These are phyloP conservation scores for Metridium senile DNA, from an alignment of 92 coral and sea anemone species.

Conservation along the genomic window DNA sequence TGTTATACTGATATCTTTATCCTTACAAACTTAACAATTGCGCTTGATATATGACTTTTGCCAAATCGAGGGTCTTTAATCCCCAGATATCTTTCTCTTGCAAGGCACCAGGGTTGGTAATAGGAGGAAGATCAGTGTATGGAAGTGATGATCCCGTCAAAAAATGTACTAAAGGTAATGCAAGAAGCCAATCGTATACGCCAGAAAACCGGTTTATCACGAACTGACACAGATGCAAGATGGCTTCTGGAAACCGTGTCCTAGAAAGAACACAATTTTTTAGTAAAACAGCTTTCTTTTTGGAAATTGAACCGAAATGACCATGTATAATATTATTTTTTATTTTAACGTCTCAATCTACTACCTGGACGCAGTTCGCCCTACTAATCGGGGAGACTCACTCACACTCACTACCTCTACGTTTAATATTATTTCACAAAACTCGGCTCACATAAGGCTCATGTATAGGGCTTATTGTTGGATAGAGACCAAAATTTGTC, in stretches of 20 bases:
- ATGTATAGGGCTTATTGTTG: too few relatives aligned
- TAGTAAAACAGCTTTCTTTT: too few relatives aligned
- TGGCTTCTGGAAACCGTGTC: slow-evolving; percentile 51
- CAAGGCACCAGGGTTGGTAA: slow-evolving; percentile 48
- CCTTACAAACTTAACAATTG: neutral
- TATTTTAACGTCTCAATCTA: too few relatives aligned
- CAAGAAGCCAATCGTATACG: slow-evolving; percentile 63
- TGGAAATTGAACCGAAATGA: too few relatives aligned
- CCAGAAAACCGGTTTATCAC: slow-evolving; percentile 8
- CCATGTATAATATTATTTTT: too few relatives aligned
- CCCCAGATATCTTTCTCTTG: slow-evolving; percentile 61
- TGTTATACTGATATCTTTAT: neutral
- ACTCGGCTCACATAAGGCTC: too few relatives aligned
- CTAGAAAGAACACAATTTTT: neutral
- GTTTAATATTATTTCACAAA: too few relatives aligned
- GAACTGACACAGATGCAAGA: slow-evolving; percentile 42
- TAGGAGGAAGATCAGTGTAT: slow-evolving; percentile 25
- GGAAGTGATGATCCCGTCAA: slow-evolving; percentile 59
- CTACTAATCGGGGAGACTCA: too few relatives aligned
- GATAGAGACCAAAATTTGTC: too few relatives aligned
- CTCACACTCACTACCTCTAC: too few relatives aligned
- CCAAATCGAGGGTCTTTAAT: slow-evolving; percentile 50
- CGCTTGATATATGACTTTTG: neutral
- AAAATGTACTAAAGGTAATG: slow-evolving; percentile 80
- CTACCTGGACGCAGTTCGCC: too few relatives aligned